phyloP scores from a whole-genome alignment of 2,888 invertebrate species.

The Steinernema hermaphroditum region DNA sequence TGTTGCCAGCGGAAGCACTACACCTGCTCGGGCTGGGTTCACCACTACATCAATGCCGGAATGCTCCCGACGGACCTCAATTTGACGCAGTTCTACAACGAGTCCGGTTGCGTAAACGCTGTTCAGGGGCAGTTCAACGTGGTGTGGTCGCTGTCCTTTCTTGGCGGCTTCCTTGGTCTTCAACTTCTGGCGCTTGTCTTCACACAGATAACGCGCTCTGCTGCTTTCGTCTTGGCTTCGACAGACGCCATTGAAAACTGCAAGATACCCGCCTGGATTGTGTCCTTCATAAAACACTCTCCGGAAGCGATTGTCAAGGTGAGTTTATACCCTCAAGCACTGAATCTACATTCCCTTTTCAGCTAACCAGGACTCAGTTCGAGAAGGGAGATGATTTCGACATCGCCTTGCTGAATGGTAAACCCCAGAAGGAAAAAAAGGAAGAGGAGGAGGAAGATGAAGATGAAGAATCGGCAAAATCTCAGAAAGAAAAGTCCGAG shows the following conservation, averaged over 20 bases:
- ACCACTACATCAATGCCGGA: neutral
- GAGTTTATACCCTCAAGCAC: neutral
- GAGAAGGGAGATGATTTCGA: neutral
- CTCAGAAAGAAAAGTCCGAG: no score
- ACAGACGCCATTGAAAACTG: neutral
- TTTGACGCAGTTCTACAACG: neutral
- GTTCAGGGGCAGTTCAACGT: neutral
- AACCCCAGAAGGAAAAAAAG: neutral
- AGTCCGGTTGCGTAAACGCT: neutral
- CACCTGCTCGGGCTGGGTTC: neutral
- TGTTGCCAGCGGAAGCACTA: neutral
- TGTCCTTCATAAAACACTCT: neutral
- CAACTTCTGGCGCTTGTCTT: neutral
- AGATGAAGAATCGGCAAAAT: no score
- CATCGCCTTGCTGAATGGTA: neutral
- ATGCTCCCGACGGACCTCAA: neutral
- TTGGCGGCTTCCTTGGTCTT: neutral
- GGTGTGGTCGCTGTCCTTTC: neutral
- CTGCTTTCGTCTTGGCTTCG: neutral
- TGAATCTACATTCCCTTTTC: neutral
- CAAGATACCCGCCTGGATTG: neutral
- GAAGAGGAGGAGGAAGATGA: neutral
- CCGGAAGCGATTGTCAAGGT: neutral
- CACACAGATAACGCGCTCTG: neutral
- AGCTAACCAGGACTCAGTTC: neutral